Conservation (phyloP, 2,113 vertebrate species). For the Eulemur rufifrons region DNA sequence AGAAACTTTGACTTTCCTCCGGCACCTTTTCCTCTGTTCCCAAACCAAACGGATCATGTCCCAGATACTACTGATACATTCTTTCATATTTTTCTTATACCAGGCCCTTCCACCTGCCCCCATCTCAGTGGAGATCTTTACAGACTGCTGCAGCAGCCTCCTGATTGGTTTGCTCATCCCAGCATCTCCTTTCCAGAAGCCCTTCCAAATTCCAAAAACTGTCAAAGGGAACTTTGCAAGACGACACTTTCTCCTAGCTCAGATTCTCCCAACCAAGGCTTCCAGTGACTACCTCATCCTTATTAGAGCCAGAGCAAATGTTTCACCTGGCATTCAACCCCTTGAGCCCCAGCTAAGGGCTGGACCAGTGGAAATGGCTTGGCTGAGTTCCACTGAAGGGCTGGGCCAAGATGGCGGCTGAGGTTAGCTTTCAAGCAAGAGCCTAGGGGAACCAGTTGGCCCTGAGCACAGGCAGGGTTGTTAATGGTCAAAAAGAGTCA, state of each 20-base stretch:
- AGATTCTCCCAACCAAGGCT: neutral
- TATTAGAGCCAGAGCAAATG: neutral
- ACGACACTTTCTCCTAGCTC: neutral
- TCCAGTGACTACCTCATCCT: neutral
- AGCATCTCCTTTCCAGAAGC: neutral
- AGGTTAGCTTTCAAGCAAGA: neutral
- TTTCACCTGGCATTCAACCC: neutral
- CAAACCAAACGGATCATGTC: neutral
- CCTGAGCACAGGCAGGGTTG: neutral
- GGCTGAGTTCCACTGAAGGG: neutral
- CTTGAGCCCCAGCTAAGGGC: neutral
- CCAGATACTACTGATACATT: neutral
- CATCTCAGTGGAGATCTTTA: neutral
- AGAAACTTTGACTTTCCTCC: neutral
- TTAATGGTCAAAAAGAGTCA: neutral
- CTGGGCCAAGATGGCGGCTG: neutral
- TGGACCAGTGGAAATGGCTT: neutral
- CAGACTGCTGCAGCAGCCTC: neutral
- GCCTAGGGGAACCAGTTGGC: neutral
- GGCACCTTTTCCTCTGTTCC: neutral
- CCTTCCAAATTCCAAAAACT: neutral
- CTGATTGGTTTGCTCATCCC: neutral
- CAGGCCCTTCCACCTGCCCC: neutral
- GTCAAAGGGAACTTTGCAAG: neutral
- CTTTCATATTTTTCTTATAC: neutral